A percentile compares a stretch with the other conserved stretches of the same genome.
Conservation (phyloP, 2,113 vertebrate genomes). For the Tretioscincus oriximinensis region DNA sequence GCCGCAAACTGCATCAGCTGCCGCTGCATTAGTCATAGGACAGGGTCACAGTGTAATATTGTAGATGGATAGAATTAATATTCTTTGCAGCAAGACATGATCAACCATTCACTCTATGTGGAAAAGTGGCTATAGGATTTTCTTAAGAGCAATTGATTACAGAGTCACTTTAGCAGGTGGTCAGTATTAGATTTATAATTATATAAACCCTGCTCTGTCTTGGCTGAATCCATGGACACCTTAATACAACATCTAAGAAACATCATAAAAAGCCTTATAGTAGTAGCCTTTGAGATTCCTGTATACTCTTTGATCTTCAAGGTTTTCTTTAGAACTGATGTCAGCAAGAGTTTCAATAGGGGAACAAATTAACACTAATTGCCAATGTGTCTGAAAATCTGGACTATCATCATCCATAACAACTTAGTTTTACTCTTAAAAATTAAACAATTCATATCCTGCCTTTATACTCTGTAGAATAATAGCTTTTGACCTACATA, state of each 20-base stretch:
- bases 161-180: constrained; percentile 6
- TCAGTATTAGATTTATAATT: constrained; percentile 11
- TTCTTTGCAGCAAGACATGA: not conserved
- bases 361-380: constrained; percentile 39
- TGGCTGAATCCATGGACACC: constrained; percentile 40
- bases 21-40: not conserved
- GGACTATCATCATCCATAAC: not conserved
- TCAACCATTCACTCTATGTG: not conserved
- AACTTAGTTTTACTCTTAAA: not conserved
- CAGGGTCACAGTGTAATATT: not conserved
- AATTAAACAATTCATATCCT: not conserved
- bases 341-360: constrained; percentile 40
- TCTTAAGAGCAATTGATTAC: constrained; percentile 14
- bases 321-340: constrained; percentile 27
- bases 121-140: not conserved
- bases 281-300: not conserved
- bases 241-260: constrained; percentile 29
- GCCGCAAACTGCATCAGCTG: too few species aligned
- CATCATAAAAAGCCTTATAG: not conserved
- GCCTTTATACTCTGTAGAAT: not conserved
- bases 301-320: constrained; percentile 39
- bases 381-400: not conserved
- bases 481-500: not conserved
- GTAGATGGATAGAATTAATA: not conserved
- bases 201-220: constrained; percentile 44